phyloP scores from a whole-genome alignment of 2,797 vertebrate species.

The Pantherophis vulpinus region DNA sequence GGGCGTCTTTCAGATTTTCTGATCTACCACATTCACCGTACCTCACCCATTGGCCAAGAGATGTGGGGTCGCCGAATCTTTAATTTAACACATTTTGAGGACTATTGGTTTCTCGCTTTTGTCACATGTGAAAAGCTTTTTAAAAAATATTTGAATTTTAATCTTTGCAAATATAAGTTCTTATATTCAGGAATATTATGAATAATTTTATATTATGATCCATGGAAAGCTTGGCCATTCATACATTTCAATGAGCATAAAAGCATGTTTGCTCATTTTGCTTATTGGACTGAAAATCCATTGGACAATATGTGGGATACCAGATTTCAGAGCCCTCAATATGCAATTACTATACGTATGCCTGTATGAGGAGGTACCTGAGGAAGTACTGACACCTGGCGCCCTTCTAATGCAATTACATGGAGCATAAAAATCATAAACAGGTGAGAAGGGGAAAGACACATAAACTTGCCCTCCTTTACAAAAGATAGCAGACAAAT shows the following conservation, averaged over 20 bases:
- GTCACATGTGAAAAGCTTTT: not conserved
- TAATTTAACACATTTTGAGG: not conserved
- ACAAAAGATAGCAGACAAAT: not conserved
- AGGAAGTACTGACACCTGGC: conserved; percentile 68
- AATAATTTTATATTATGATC: not conserved
- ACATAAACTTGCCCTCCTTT: not conserved
- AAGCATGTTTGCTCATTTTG: not conserved
- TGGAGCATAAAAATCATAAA: not conserved
- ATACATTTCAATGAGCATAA: not conserved
- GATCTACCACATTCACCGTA: not conserved
- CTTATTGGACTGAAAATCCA: not conserved
- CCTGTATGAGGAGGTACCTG: not conserved
- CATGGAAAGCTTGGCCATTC: not conserved
- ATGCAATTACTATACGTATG: not conserved
- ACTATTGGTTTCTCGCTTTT: not conserved
- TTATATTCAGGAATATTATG: not conserved
- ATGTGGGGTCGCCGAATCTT: not conserved
- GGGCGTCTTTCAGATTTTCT: not conserved
- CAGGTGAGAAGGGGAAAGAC: accelerated
- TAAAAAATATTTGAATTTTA: not conserved
- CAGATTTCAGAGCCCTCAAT: conserved; percentile 18
- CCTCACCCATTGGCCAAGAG: not conserved
- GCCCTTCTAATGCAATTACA: conserved; percentile 58
- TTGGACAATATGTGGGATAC: not conserved
- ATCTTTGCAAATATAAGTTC: not conserved